Base-by-base conservation (phyloP, 2,113 vertebrate species). In the Manacus vitellinus region DNA sequence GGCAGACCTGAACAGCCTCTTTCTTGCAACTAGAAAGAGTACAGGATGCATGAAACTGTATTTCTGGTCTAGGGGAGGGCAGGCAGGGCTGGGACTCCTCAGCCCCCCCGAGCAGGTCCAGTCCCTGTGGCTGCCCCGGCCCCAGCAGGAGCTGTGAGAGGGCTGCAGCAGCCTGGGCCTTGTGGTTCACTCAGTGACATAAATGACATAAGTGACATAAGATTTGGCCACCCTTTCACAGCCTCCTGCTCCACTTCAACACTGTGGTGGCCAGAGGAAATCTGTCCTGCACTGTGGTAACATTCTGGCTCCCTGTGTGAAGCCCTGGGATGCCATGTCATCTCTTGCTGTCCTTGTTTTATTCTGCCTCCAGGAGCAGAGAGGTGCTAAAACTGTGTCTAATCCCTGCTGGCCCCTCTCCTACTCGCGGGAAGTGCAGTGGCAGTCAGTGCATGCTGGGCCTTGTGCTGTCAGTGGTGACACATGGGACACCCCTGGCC, bases 391-490 rank as follows among this genome's bases (percentile, higher is more conserved):
- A 78, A 67, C 47, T 0, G 8, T 97, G 33, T 84, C 35, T 52
- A 95, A 96, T 37, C 96, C 96, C 52, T 97, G 96, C 96, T 97
- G 96, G 96, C 96, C 96, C 47, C 70, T 91, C 76, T 3, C 14
- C 61, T 97, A 96, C 73, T 95, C 86, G 47, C 84, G 0, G 61
- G 56, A 91, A 52, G 80, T 94, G 76, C 91, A 37, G 80, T 95
- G 96, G 96, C 80, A 49, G 0, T 94, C 86, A 0, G 83, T 96
- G 76, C 76, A 72, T 2, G 5, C 35, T 10, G 86, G 83, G 61
- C 83, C 91, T 41, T 97, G 96, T 81, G 83, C 73, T 72, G 47
- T 9, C 89, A 71, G 7, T 2, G 8, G 12, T 17, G 61, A 39
- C 68, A 37, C 70, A 21, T 0, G 0, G 5, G 73, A 71, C 68